These are phyloP conservation scores for Deilephila porcellus DNA, from an alignment of 2,888 invertebrate genomes.

Conservation along the genomic window DNA sequence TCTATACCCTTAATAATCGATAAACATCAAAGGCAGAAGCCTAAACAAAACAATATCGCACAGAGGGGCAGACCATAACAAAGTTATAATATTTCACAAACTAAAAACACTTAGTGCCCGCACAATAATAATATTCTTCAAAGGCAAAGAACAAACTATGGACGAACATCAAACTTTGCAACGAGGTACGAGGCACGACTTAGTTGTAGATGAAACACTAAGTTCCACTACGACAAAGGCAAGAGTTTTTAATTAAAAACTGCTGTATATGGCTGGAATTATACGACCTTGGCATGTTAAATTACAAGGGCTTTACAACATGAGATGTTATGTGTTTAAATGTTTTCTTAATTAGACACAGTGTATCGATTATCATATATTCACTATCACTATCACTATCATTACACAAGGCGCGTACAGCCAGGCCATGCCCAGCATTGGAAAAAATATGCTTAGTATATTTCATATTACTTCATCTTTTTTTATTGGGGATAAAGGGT, in stretches of 20 bases:
- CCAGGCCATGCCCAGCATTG: no score
- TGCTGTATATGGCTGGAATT: slow-evolving; percentile 11
- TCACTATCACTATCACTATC: no score
- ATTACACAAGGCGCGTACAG: no score
- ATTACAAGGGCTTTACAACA: not conserved
- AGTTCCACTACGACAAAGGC: slow-evolving; percentile 62
- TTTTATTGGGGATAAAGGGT: no score
- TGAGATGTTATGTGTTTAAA: not conserved
- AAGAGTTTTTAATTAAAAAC: slow-evolving; percentile 72
- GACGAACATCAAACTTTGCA: slow-evolving; percentile 69
- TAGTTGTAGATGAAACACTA: slow-evolving; percentile 60
- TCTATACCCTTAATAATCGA: no score
- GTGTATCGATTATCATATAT: not conserved
- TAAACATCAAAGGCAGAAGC: not conserved
- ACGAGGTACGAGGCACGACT: slow-evolving; percentile 59
- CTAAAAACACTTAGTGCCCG: slow-evolving; percentile 58
- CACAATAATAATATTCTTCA: slow-evolving; percentile 66
- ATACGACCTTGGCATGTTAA: slow-evolving; percentile 21
- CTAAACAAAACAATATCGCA: not conserved
- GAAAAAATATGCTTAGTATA: no score
- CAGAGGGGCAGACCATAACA: slow-evolving; percentile 33
- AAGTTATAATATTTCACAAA: slow-evolving; percentile 56
- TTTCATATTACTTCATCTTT: no score
- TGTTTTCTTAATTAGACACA: not conserved
- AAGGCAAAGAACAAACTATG: slow-evolving; percentile 65